Evolutionary conservation across 2,888 invertebrate genomes (phyloP).

Genomic region (Oscheius onirici): DNA sequence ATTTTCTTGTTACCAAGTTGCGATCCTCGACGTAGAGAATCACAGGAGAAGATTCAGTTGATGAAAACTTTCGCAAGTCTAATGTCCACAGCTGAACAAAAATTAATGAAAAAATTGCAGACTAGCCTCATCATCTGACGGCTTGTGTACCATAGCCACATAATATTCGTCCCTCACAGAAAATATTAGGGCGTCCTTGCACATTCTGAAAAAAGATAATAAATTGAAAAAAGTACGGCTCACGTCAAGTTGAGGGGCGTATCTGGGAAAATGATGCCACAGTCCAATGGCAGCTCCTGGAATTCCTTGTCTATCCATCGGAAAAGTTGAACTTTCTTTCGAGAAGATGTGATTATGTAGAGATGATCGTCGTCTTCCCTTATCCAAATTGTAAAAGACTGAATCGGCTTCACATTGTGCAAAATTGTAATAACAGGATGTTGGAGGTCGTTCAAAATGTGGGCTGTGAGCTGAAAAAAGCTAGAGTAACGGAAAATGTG

Average conservation of each 20-base stretch:
- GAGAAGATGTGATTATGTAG: constrained; percentile 57
- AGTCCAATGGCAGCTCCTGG: constrained; percentile 55
- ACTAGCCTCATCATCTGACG: not conserved
- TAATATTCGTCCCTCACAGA: constrained; percentile 12
- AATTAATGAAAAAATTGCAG: no score
- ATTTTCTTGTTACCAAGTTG: not conserved
- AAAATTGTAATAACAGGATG: constrained; percentile 42
- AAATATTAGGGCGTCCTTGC: constrained; percentile 4
- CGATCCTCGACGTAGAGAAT: constrained; percentile 9
- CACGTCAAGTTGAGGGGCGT: constrained; percentile 40
- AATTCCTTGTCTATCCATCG: constrained; percentile 72
- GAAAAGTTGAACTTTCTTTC: constrained; percentile 57
- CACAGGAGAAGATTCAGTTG: not conserved
- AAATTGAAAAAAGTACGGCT: not conserved
- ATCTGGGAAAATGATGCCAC: constrained; percentile 39
- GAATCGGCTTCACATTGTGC: constrained; percentile 44
- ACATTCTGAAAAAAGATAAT: constrained; percentile 7
- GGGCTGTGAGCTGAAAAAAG: constrained; percentile 39
- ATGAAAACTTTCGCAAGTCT: not conserved
- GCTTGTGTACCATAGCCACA: not conserved
- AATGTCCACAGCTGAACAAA: not conserved
- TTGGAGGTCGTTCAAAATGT: constrained; percentile 36
- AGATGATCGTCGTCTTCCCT: constrained; percentile 33
- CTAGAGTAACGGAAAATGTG: not conserved
- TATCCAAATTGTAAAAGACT: constrained; percentile 40